Evolutionary conservation across 2,113 vertebrate genomes (phyloP).

Genomic region (Prinia subflava): DNA sequence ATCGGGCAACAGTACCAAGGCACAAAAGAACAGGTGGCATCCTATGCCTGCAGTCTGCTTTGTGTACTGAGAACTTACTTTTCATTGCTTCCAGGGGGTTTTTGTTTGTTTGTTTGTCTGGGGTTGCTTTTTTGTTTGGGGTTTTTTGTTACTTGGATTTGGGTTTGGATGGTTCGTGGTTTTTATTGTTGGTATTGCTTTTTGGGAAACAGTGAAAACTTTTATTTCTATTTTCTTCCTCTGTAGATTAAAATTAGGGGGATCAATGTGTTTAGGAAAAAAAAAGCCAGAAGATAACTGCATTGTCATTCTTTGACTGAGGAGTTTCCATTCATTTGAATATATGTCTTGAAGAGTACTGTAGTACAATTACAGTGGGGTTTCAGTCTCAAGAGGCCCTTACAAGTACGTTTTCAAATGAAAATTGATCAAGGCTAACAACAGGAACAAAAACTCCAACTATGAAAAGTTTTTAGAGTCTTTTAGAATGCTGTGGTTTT

Average conservation of each 20-base stretch:
- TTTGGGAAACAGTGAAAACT: background rate
- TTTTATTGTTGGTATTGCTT: background rate
- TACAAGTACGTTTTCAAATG: conserved; percentile 14
- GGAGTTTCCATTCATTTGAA: background rate
- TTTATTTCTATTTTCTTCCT: conserved; percentile 18
- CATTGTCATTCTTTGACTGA: background rate
- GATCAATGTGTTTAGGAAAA: background rate
- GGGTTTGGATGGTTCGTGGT: accelerated
- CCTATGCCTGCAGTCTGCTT: background rate
- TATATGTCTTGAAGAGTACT: background rate
- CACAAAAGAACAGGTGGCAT: background rate
- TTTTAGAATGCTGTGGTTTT: background rate
- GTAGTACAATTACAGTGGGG: background rate
- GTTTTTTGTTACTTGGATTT: background rate
- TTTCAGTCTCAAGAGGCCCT: background rate
- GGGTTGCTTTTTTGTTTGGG: background rate
- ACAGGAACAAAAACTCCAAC: background rate
- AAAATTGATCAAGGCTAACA: background rate
- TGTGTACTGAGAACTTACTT: background rate
- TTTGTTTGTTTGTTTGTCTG: background rate
- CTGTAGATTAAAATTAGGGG: background rate
- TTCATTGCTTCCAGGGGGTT: accelerated
- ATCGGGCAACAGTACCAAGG: too few species aligned
- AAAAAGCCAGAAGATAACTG: background rate
- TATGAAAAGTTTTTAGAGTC: background rate